These are phyloP conservation scores for Mellilla xanthometata DNA, from an alignment of 2,888 invertebrate genomes.

Conservation along the genomic window DNA sequence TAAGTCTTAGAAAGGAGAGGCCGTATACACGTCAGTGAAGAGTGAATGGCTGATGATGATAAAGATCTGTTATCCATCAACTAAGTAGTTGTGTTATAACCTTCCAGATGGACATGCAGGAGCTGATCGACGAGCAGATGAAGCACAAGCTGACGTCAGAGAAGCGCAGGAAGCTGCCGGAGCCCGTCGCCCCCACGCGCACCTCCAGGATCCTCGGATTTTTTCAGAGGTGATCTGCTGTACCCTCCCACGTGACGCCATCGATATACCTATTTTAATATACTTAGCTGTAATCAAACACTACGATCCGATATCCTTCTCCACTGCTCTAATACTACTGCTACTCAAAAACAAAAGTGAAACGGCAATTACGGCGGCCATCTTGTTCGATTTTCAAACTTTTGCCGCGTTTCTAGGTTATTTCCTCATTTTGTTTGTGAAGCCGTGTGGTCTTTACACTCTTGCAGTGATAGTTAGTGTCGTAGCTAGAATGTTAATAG, in stretches of 20 bases:
- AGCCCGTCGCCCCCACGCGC: conserved; percentile 62
- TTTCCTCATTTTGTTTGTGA: conserved; percentile 55
- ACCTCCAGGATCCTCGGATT: conserved; percentile 71
- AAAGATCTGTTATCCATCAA: too few relatives aligned
- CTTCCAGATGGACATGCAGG: conserved; percentile 96
- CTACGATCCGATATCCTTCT: conserved; percentile 48
- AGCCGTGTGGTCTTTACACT: conserved; percentile 69
- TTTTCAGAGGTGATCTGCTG: conserved; percentile 80
- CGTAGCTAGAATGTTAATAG: conserved; percentile 61
- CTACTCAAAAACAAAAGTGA: conserved; percentile 47
- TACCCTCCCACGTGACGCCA: conserved; percentile 47
- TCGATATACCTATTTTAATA: conserved; percentile 50
- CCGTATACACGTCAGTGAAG: too few relatives aligned
- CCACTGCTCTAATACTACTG: conserved; percentile 50
- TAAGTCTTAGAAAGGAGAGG: too few relatives aligned
- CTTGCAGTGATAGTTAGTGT: conserved; percentile 68
- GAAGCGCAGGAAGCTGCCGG: conserved; percentile 75
- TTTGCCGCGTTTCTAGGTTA: conserved; percentile 49
- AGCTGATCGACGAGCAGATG: conserved; percentile 95
- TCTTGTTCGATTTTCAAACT: conserved; percentile 49
- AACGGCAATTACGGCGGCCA: conserved; percentile 47
- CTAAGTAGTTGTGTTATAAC: too few relatives aligned
- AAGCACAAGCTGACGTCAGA: conserved; percentile 90
- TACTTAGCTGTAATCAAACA: conserved; percentile 55
- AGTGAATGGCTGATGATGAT: too few relatives aligned